phyloP scores from a whole-genome alignment of 2,797 vertebrate genomes.

The Siniperca obscura region DNA sequence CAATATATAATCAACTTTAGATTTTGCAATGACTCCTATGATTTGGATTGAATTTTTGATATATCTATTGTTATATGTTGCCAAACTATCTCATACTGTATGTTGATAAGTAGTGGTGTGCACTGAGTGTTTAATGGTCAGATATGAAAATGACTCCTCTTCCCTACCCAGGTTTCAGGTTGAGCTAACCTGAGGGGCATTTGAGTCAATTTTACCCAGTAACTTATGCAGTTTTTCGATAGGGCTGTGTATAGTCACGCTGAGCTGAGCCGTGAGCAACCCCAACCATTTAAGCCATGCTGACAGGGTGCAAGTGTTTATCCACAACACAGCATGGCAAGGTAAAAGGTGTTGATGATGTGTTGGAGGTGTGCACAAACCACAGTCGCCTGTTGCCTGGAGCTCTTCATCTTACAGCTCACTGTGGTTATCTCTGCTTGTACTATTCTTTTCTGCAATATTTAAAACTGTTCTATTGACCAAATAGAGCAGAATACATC shows the following conservation, averaged over 20 bases:
- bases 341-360: no score
- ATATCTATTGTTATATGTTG: neutral
- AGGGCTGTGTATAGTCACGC: neutral
- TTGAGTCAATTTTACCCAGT: neutral
- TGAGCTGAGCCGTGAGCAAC: neutral
- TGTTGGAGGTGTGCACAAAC: neutral
- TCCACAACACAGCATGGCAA: neutral
- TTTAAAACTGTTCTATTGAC: neutral
- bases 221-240: neutral
- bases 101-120: neutral
- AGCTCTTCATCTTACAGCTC: neutral
- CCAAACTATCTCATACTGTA: no score
- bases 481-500: neutral
- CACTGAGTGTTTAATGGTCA: neutral
- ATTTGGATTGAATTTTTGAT: neutral
- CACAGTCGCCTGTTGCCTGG: neutral
- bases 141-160: neutral
- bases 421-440: neutral
- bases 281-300: neutral
- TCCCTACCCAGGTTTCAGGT: neutral
- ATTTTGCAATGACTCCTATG: neutral
- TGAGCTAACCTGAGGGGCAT: neutral
- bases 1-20: neutral
- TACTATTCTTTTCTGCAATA: neutral
- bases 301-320: neutral